Evolutionary conservation across 2,113 vertebrate genomes (phyloP), one percentile per base, ranked within the genome.

Genomic region (Corythaixoides concolor): DNA sequence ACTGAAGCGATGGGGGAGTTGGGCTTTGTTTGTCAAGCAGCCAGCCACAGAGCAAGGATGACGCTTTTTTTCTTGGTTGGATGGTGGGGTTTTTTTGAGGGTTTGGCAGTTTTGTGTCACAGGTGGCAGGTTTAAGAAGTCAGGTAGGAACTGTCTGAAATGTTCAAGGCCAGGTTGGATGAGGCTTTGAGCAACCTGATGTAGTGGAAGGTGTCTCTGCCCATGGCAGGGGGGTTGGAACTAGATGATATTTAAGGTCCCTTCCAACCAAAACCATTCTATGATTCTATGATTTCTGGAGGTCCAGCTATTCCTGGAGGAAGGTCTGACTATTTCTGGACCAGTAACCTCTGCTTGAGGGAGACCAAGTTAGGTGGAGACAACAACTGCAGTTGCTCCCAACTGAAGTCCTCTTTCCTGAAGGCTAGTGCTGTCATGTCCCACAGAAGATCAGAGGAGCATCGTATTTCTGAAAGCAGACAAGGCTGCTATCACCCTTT

Each of bases 11-110:
- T 9, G 37, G 30, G 27, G 19, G 19, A 2, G 0, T 19, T 50
- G 39, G 45, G 28, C 7, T 66, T 91, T 11, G 20, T 66, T 83
- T 41, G 37, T 60, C 27, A 83, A 82, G 30, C 26, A 89, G 52
- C 27, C 22, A 86, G 33, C 3, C 7, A 26, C 26, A 16, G 58
- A 60, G 14, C 18, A 79, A 76, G 30, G 27, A 39, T 21, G 43
- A 5, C 0, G 0, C 15, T 35, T 63, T 22, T 62, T 79, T 58
- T 24, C 24, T 58, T 80, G 15, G 8, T 43, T 3, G 1, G 30
- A 43, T 20, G 33, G 19, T 43, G 41, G 23, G 1, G 1, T 15
- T 43, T 49, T 76, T 72, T 53, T 43, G 41, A 63, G 41, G 33
- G 5, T 93, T 60, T 89, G 52, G 28, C 43, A 41, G 32, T 45